phyloP scores from a whole-genome alignment of 1,140 invertebrate genomes.

The Episyrphus balteatus region DNA sequence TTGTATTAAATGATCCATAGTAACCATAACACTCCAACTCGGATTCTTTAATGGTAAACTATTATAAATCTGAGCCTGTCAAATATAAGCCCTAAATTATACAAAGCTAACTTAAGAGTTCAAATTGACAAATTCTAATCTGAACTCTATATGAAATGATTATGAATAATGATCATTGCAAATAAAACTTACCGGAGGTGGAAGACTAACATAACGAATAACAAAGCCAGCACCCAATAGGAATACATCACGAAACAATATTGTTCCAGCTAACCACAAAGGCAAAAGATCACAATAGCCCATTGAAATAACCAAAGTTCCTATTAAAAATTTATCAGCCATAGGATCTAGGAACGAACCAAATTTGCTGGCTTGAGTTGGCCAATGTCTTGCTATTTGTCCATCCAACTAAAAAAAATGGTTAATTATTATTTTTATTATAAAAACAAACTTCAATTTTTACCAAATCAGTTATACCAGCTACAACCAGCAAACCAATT shows the following conservation, averaged over 20 bases:
- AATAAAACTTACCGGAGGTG: slow-evolving; percentile 61
- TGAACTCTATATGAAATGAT: no score
- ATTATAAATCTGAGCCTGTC: no score
- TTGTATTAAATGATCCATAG: no score
- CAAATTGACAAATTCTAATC: no score
- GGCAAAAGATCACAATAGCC: slow-evolving; percentile 80
- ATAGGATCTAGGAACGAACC: slow-evolving; percentile 95
- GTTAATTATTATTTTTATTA: background rate
- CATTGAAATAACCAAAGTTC: slow-evolving; percentile 74
- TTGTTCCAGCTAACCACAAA: slow-evolving; percentile 68
- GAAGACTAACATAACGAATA: slow-evolving; percentile 80
- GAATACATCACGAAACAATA: slow-evolving; percentile 72
- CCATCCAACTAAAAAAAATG: slow-evolving; percentile 69
- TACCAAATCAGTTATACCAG: slow-evolving; percentile 78
- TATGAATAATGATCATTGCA: background rate
- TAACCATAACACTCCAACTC: no score
- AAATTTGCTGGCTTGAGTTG: slow-evolving; percentile 78
- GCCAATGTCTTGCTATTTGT: slow-evolving; percentile 87
- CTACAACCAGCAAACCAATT: slow-evolving; percentile 59
- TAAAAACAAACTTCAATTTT: slow-evolving; percentile 20
- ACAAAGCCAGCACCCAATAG: slow-evolving; percentile 74
- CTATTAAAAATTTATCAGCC: slow-evolving; percentile 93
- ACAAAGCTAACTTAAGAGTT: no score
- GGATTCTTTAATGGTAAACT: no score
- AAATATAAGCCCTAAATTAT: no score